phyloP scores from a whole-genome alignment of 1,140 invertebrate species.

The Bradysia coprophila region DNA sequence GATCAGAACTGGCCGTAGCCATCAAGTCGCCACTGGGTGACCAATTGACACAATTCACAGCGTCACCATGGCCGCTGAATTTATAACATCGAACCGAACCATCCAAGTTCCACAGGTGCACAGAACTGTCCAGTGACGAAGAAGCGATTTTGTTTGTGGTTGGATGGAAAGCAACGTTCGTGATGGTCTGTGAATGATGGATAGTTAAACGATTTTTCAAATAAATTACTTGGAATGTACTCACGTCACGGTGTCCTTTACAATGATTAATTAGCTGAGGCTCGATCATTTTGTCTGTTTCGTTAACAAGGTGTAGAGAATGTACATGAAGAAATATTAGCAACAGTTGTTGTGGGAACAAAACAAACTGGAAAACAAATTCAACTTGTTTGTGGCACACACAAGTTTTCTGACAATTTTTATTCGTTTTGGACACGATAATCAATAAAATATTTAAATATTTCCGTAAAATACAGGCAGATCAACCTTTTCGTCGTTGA shows the following conservation, averaged over 20 bases:
- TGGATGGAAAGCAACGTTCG: constrained; percentile 57
- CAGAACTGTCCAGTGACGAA: constrained; percentile 51
- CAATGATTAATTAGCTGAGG: constrained; percentile 57
- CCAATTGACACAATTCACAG: constrained; percentile 48
- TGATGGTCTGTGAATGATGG: constrained; percentile 32
- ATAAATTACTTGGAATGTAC: no score
- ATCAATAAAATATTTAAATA: no score
- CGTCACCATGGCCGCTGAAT: constrained; percentile 42
- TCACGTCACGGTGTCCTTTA: constrained; percentile 57
- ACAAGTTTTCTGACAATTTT: no score
- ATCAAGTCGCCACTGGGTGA: constrained; percentile 62
- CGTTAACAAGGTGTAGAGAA: no score
- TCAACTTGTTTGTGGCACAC: no score
- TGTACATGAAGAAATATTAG: no score
- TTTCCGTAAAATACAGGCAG: no score
- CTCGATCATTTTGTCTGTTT: constrained; percentile 25
- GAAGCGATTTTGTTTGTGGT: constrained; percentile 56
- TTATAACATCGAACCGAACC: constrained; percentile 39
- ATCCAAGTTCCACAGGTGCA: constrained; percentile 63
- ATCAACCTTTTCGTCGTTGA: no score
- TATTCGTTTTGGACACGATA: no score
- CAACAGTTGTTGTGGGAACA: no score
- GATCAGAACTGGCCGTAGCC: constrained; percentile 49
- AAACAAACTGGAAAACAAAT: no score
- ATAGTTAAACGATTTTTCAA: no score